Base-by-base conservation (phyloP, 92 coral and sea anemone species). In the Epizoanthus stellaris region DNA sequence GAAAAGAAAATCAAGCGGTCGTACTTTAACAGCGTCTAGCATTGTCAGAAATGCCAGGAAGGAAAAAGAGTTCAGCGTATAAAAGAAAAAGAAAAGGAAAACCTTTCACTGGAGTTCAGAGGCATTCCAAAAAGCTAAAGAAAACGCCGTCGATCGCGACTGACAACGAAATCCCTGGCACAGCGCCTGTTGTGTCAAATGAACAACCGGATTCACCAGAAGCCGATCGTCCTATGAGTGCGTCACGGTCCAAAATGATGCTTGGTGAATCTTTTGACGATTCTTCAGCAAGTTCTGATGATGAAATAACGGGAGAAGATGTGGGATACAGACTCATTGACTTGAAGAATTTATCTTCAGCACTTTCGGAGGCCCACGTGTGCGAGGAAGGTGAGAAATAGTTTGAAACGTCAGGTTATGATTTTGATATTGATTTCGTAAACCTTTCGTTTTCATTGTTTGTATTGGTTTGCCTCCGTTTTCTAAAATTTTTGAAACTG, bases 241-340 rank as follows among this genome's bases (percentile, higher is more conserved):
- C 3, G 52, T 73, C 83, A 19, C 64, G 83, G 45, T 77, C 68
- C 62, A 77, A 77, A 62, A 57, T 76, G 38, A 76, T 36, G 63
- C 82, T 12, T 36, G 65, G 65, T 19, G 65, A 56, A 62, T 25
- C 68, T 61, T 66, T 43, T 19, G 47, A 61, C 25, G 54, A 19
- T 56, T 79, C 84, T 62, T 23, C 70, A 38, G 84, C 43, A 21
- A 79, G 73, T 79, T 79, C 71, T 79, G 84, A 61, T 34, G 84
- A 79, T 56, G 49, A 79, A 79, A 62, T 25, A 21, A 39, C 47
- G 45, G 38, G 54, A 62, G 56, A 58, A 20, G 67, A n/a, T 79
- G 73, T 58, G 70, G 84, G 84, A 82, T 80, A 80, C 80, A 82
- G 87, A 82, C 79, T 82, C 67, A 65, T 82, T 43, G 87, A 82